Evolutionary conservation across 2,888 invertebrate species (phyloP), one percentile per base, ranked within the genome.

Genomic region (Metalampra italica): DNA sequence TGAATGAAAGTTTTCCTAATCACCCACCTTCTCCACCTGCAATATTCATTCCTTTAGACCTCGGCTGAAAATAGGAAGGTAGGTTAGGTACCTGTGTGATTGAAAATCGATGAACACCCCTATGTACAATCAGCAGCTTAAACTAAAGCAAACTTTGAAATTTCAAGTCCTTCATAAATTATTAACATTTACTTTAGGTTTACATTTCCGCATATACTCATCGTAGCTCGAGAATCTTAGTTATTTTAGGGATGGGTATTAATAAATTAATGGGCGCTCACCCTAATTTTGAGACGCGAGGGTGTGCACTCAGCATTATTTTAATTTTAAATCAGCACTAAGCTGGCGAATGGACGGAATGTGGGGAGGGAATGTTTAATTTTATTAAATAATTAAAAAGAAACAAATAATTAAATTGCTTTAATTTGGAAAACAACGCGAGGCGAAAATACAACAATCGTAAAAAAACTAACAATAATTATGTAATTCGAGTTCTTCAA

Each of bases 271-370:
- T 66, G 62, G 58, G 59, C 54, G 56, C 57, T 55, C 48, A 51
- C 36, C 36, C 36, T 36, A 36, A 36, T n/a, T 22, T 22, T 52
- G 46, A 62, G 62, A 63, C 54, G 51, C 52, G 51, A 55, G 49
- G 15, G 13, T 37, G 36, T 36, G n/a, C n/a, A 36, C 32, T 9
- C 5, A n/a, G 39, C 60, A 65, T 66, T 65, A 71, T 73, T 73
- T 65, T 65, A 73, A 73, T 68, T 73, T 71, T 66, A 71, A 71
- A 73, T 73, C 60, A 68, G 50, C 59, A n/a, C 36, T 32, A 11
- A n/a, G 60, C 50, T 61, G 64, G 56, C 58, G 62, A 67, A 67
- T 66, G 53, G 47, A 42, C 52, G 51, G 53, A 58, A 60, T 59
- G 57, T 59, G 47, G 52, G 42, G 41, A 48, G 46, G 52, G 51